phyloP scores from a whole-genome alignment of 2,797 vertebrate species.

The Coracias cyanogaster region DNA sequence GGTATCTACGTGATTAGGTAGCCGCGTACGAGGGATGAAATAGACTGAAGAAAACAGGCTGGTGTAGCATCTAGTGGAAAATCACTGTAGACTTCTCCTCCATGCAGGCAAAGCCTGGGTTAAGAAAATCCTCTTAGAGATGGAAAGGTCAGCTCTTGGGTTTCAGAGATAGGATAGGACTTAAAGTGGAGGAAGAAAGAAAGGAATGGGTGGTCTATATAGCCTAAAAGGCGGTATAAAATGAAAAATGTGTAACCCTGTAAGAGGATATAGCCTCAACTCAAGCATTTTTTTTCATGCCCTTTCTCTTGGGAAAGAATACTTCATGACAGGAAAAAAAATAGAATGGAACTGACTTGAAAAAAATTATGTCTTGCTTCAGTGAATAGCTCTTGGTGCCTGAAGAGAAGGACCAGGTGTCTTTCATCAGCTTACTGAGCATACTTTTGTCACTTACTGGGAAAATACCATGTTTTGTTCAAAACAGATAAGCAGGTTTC shows the following conservation, averaged over 20 bases:
- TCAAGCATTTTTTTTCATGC: not conserved
- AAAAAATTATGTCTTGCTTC: not conserved
- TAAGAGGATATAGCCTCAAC: not conserved
- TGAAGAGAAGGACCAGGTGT: not conserved
- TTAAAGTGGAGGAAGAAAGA: not conserved
- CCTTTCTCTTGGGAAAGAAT: not conserved
- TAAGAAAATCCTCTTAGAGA: not conserved
- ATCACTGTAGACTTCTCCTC: not conserved
- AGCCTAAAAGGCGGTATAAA: not conserved
- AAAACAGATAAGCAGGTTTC: not conserved
- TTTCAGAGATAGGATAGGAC: not conserved
- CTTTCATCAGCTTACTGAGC: not conserved
- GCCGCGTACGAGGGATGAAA: accelerated
- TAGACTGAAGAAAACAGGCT: not conserved
- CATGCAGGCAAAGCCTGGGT: not conserved
- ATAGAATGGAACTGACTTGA: not conserved
- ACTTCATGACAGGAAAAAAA: not conserved
- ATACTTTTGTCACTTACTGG: not conserved
- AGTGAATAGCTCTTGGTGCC: not conserved
- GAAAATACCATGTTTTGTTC: not conserved
- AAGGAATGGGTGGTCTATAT: accelerated
- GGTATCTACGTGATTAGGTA: accelerated
- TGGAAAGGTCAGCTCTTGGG: not conserved
- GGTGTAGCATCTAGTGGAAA: not conserved
- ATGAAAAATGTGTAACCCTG: not conserved